phyloP scores from a whole-genome alignment of 2,888 invertebrate genomes.

The Synergus gifuensis region DNA sequence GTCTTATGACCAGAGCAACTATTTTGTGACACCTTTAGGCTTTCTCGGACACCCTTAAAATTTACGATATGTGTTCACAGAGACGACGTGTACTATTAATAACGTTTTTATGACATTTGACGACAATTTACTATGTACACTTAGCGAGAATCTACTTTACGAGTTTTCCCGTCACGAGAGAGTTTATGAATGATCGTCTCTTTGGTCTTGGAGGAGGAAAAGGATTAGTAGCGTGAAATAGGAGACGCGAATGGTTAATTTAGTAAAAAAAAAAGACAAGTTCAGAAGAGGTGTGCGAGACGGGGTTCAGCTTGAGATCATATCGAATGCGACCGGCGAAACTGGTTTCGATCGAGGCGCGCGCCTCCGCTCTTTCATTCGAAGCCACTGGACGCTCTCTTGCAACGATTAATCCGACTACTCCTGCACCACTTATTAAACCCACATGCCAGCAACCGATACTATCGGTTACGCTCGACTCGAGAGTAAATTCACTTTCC shows the following conservation, averaged over 20 bases:
- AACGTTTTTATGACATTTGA: slow-evolving; percentile 21
- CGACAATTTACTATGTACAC: slow-evolving; percentile 13
- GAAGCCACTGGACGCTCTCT: background rate
- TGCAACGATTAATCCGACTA: slow-evolving; percentile 29
- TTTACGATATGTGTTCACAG: slow-evolving; percentile 1
- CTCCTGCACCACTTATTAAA: slow-evolving; percentile 35
- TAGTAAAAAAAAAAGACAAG: background rate
- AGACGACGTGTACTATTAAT: slow-evolving; percentile 7
- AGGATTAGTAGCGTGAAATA: slow-evolving; percentile 5
- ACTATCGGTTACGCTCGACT: background rate
- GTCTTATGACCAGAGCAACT: slow-evolving; percentile 7
- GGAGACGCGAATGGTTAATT: slow-evolving; percentile 1
- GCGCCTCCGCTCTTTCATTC: slow-evolving; percentile 35
- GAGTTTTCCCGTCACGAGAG: slow-evolving; percentile 19
- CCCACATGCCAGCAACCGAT: slow-evolving; percentile 22
- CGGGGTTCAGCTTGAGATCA: background rate
- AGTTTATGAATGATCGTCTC: slow-evolving; percentile 22
- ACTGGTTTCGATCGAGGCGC: slow-evolving; percentile 28
- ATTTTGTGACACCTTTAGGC: slow-evolving; percentile 39
- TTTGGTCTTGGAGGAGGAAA: background rate
- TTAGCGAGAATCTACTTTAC: slow-evolving; percentile 13
- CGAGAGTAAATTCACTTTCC: background rate
- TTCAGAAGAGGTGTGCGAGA: background rate
- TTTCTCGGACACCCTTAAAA: background rate
- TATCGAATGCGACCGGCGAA: slow-evolving; percentile 3